phyloP scores from a whole-genome alignment of 2,113 vertebrate genomes.

The Pristiophorus japonicus region DNA sequence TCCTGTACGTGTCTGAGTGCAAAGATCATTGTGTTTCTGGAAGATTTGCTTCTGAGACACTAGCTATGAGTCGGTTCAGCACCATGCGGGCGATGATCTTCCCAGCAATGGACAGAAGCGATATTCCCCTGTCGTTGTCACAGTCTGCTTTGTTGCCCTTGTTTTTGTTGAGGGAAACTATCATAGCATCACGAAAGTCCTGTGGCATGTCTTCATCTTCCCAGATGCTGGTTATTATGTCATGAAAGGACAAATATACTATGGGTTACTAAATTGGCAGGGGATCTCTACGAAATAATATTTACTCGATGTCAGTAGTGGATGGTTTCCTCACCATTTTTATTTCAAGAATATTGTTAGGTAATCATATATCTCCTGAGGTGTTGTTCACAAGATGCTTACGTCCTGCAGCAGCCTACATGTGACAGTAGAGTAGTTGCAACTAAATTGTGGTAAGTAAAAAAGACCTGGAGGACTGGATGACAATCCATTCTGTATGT shows the following conservation, averaged over 20 bases:
- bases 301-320: not conserved
- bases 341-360: not conserved
- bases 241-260: not conserved
- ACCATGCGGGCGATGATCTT: too few relatives aligned
- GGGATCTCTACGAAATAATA: not conserved
- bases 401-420: not conserved
- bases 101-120: too few relatives aligned
- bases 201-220: too few relatives aligned
- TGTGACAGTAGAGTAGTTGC: not conserved
- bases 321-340: not conserved
- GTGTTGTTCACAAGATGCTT: not conserved
- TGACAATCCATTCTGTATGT: not conserved
- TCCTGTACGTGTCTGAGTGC: too few relatives aligned
- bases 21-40: too few relatives aligned
- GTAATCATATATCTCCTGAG: not conserved
- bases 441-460: not conserved
- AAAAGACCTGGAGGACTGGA: not conserved
- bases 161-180: too few relatives aligned
- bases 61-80: too few relatives aligned
- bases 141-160: too few relatives aligned
- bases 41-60: too few relatives aligned
- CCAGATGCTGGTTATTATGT: too few relatives aligned
- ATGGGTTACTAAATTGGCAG: not conserved
- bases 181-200: too few relatives aligned
- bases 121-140: too few relatives aligned